Conservation (phyloP, 2,113 vertebrate genomes). For the Salvelinus namaycush region DNA sequence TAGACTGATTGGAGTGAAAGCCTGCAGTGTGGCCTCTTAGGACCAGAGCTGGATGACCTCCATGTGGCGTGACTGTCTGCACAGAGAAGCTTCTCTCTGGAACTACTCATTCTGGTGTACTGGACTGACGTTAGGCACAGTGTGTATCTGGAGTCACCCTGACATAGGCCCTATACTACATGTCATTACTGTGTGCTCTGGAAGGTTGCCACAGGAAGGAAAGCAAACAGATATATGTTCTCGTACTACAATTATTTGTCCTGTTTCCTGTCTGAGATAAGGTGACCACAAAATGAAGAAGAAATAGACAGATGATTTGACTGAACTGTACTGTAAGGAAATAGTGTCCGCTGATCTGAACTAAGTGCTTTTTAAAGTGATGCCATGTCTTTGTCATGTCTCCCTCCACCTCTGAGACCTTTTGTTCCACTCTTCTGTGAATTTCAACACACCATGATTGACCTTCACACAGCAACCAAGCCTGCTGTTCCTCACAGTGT, state of each 20-base stretch:
- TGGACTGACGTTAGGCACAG: background rate
- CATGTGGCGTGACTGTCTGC: constrained; percentile 28
- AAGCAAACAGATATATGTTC: background rate
- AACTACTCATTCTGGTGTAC: background rate
- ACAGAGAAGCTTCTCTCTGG: background rate
- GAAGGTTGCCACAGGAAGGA: constrained; percentile 10
- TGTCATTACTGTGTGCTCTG: constrained; percentile 21
- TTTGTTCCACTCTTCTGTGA: constrained; percentile 22
- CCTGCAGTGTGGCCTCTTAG: constrained; percentile 1
- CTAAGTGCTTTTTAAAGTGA: background rate
- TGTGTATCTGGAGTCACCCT: constrained; percentile 15
- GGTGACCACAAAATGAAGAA: constrained; percentile 10
- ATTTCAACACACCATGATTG: constrained; percentile 45
- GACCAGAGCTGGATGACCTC: constrained; percentile 8
- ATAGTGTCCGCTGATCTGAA: background rate
- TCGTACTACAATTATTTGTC: background rate
- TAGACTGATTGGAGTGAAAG: background rate
- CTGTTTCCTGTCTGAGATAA: background rate
- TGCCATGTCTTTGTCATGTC: background rate
- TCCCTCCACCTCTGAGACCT: constrained; percentile 15
- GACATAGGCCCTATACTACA: constrained; percentile 33
- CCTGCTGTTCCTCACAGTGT: constrained; percentile 14
- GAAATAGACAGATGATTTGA: background rate
- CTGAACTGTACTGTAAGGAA: background rate
- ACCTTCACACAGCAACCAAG: constrained; percentile 47